Percentiles rank a stretch among this genome's conserved stretches.
These are phyloP conservation scores for Lepisosteus oculatus DNA, from an alignment of 2,113 vertebrate species.

Conservation along the genomic window DNA sequence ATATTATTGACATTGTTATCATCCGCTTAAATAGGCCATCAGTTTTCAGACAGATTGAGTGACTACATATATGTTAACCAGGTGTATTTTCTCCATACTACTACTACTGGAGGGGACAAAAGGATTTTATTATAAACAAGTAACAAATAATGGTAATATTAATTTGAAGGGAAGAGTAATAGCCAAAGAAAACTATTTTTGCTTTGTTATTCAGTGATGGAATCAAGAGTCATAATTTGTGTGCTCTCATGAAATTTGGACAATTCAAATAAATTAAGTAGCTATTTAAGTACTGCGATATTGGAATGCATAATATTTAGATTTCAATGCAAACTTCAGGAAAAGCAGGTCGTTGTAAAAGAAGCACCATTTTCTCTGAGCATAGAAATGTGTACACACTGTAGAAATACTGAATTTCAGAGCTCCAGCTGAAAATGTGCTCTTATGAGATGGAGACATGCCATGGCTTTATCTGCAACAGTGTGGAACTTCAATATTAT, in stretches of 20 bases:
- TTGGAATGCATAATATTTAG: background rate
- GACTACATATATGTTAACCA: constrained; percentile 3
- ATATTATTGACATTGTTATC: constrained; percentile 48
- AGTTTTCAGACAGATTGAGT: background rate
- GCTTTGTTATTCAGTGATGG: background rate
- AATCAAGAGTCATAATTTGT: no score
- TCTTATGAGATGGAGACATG: no score
- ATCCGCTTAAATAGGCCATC: constrained; percentile 7
- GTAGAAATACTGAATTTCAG: background rate
- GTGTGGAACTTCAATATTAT: no score
- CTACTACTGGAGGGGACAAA: background rate
- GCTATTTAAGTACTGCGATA: no score
- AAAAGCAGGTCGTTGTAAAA: constrained; percentile 13
- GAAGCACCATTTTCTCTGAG: background rate
- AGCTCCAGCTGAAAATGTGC: background rate
- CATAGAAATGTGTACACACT: background rate
- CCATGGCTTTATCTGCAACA: no score
- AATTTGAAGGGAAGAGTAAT: no score
- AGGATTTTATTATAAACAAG: no score
- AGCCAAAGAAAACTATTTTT: no score
- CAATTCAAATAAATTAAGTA: no score
- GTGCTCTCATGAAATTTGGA: no score
- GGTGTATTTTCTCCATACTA: constrained; percentile 2
- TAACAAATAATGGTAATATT: no score
- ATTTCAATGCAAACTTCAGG: constrained; percentile 10